A percentile compares a stretch with the other conserved stretches of the same genome.
Conservation (phyloP, 2,113 vertebrate genomes). For the Andinoacara biseriatus region DNA sequence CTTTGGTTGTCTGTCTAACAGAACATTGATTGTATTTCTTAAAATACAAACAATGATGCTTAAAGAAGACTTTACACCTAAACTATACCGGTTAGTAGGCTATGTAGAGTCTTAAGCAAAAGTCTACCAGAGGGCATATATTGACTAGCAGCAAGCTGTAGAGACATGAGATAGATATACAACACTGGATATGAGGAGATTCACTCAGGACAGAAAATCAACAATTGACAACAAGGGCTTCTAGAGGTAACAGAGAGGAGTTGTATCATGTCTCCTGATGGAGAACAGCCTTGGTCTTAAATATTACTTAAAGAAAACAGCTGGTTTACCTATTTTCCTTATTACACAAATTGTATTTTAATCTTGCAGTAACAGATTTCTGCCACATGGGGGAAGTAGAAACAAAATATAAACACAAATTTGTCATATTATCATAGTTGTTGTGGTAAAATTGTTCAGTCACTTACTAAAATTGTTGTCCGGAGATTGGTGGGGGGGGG, state of each 20-base stretch:
- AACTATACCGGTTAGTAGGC: not conserved
- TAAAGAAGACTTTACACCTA: not conserved
- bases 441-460: too few relatives aligned
- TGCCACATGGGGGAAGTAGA: too few relatives aligned
- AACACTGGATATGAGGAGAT: not conserved
- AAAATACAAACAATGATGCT: slow-evolving; percentile 1
- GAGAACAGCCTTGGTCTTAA: not conserved
- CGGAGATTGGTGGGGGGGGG: too few relatives aligned
- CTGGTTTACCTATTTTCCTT: not conserved
- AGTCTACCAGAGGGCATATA: not conserved
- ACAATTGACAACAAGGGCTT: not conserved
- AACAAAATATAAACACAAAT: too few relatives aligned
- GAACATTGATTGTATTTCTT: not conserved
- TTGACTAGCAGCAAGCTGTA: not conserved
- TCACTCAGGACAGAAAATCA: not conserved
- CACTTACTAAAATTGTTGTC: too few relatives aligned
- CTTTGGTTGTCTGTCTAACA: not conserved
- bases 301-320: not conserved
- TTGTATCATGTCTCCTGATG: not conserved
- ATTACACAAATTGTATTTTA: too few relatives aligned
- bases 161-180: not conserved
- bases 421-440: too few relatives aligned
- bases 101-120: not conserved
- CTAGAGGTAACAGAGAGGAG: not conserved
- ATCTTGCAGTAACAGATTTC: too few relatives aligned